Base-by-base conservation (phyloP, 2,888 invertebrate genomes). In the Lasioglossum lativentre region DNA sequence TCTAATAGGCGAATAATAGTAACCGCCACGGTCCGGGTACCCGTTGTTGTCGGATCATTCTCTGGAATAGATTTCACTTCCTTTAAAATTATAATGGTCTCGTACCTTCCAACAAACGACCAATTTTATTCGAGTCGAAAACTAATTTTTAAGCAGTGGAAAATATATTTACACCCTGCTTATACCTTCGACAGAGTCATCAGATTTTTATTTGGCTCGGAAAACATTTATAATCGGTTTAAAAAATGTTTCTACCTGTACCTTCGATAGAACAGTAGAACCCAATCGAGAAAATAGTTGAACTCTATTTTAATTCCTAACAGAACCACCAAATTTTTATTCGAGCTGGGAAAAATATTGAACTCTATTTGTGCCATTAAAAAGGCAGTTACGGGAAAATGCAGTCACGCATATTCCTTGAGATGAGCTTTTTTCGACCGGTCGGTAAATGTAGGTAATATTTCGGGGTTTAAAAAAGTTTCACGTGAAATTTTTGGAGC, bases 221-320 rank as follows among this genome's bases (percentile, higher is more conserved):
- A 2, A 23, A 23, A 10, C 8, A 52, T 52, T 52, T 23, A 8
- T 23, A 52, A 52, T 52, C 23, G 23, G 23, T n/a, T 52, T 0
- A n/a, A 3, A 52, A n/a, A 52, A 52, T 52, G 10, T n/a, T 0
- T 19, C 47, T 6, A 1, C 19, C 5, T 23, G 23, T 2, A 47
- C 6, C 47, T 8, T 52, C 8, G 8, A 52, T 8, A 8, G 52
- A 52, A 52, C 8, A 8, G 23, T 23, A 23, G 8, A 8, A 8
- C 23, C 8, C 2, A 23, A 23, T 52, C 2, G 6, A n/a, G 0
- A 52, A 52, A 23, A 52, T 8, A 8, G 23, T 52, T 8, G 10
- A n/a, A n/a, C 3, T 3, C 19, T 19, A 0, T 6, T 6, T 6
- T 5, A 5, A 47, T 0, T 1, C 0, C 8, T 52, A 23, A 23